These are phyloP conservation scores for Lytechinus pictus DNA, from an alignment of 35 echinoderm and acorn worm genomes.

Conservation along the genomic window DNA sequence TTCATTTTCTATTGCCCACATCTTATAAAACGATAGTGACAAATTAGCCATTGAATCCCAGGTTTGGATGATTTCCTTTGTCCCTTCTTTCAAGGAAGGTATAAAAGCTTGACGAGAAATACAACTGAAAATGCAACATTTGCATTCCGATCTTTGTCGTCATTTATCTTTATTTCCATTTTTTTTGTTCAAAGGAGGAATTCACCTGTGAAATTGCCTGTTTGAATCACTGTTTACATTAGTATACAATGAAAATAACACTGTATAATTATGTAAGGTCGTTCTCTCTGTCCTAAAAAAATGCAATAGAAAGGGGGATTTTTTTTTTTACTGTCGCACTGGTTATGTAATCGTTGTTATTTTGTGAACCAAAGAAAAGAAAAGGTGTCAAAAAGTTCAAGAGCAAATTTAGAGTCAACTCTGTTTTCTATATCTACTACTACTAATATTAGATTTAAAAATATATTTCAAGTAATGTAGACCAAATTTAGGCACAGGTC, in stretches of 20 bases:
- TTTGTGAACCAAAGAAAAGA: background rate
- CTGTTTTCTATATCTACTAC: no score
- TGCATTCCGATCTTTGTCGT: background rate
- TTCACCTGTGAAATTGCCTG: background rate
- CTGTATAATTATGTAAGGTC: background rate
- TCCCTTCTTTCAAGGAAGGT: background rate
- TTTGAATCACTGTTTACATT: background rate
- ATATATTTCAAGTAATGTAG: no score
- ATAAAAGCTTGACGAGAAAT: background rate
- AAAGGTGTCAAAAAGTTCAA: background rate
- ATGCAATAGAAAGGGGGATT: background rate
- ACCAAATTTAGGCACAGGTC: no score
- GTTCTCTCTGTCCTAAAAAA: background rate
- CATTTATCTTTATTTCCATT: background rate
- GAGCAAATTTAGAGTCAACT: no score
- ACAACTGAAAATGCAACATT: conserved; percentile 1
- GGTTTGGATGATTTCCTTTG: background rate
- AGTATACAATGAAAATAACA: background rate
- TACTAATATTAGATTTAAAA: no score
- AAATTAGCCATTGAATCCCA: background rate
- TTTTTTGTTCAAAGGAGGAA: background rate
- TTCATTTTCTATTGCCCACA: background rate
- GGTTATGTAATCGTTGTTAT: no score
- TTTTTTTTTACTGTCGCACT: background rate
- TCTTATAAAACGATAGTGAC: background rate